Evolutionary conservation across 2,113 vertebrate genomes (phyloP).

Genomic region (Zonotrichia leucophrys): DNA sequence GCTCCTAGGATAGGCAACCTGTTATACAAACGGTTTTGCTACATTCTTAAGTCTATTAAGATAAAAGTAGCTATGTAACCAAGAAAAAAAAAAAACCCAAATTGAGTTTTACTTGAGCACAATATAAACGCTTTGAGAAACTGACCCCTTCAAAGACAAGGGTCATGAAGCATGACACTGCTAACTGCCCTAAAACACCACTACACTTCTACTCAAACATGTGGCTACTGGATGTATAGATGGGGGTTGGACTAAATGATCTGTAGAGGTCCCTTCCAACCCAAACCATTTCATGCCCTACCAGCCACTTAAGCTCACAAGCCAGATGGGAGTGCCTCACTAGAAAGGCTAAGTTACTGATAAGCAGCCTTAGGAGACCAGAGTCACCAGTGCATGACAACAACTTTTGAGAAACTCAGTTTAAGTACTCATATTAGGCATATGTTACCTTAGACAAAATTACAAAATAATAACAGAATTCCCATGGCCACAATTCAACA

Average conservation of each 20-base stretch:
- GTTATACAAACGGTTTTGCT: neutral
- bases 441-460: neutral
- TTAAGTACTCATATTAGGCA: neutral
- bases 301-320: neutral
- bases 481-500: neutral
- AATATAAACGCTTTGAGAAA: neutral
- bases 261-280: neutral
- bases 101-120: neutral
- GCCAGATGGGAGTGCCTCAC: neutral
- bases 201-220: neutral
- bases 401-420: neutral
- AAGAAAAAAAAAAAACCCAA: fast-evolving
- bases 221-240: fast-evolving
- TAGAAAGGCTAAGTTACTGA: neutral
- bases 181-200: neutral
- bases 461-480: neutral
- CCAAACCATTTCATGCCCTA: neutral
- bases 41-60: neutral
- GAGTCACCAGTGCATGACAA: neutral
- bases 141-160: neutral
- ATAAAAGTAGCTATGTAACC: neutral
- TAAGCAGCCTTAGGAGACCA: neutral
- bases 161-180: neutral
- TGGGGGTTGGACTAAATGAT: neutral
- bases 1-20: neutral